Conservation (phyloP, 2,888 invertebrate species). For the Unio pictorum region DNA sequence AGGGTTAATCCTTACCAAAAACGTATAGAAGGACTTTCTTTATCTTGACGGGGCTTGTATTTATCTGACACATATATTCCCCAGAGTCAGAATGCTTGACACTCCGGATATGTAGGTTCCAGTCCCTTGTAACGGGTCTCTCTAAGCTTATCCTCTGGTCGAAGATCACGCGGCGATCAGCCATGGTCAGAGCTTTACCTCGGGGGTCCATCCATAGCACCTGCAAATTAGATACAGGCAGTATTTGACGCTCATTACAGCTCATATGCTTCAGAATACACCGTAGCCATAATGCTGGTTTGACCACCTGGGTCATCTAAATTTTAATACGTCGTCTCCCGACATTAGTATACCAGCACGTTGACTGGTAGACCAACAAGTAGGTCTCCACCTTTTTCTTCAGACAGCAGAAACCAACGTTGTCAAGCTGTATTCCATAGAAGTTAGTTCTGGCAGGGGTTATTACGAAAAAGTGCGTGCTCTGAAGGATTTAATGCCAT, state of each 20-base stretch:
- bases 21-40: slow-evolving; percentile 62
- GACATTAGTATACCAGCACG: too few relatives aligned
- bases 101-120: slow-evolving; percentile 66
- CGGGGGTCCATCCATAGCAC: slow-evolving; percentile 65
- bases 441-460: too few relatives aligned
- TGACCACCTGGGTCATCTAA: too few relatives aligned
- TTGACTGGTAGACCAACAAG: too few relatives aligned
- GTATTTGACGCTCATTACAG: too few relatives aligned
- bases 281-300: background rate
- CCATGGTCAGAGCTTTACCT: slow-evolving; percentile 54
- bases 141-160: slow-evolving; percentile 66
- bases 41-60: slow-evolving; percentile 64
- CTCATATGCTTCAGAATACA: slow-evolving; percentile 1
- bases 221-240: slow-evolving; percentile 32
- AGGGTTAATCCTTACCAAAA: slow-evolving; percentile 54
- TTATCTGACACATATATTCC: slow-evolving; percentile 66
- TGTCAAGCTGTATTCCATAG: too few relatives aligned
- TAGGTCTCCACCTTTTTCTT: too few relatives aligned
- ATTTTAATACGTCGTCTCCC: too few relatives aligned
- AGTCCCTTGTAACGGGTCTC: slow-evolving; percentile 61
- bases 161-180: slow-evolving; percentile 59
- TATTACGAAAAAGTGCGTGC: too few relatives aligned
- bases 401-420: too few relatives aligned
- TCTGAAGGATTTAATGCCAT: too few relatives aligned
- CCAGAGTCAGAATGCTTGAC: slow-evolving; percentile 61